Percentiles rank a stretch among this genome's conserved stretches.
phyloP scores from a whole-genome alignment of 2,888 invertebrate species.

The Nomada fabriciana region DNA sequence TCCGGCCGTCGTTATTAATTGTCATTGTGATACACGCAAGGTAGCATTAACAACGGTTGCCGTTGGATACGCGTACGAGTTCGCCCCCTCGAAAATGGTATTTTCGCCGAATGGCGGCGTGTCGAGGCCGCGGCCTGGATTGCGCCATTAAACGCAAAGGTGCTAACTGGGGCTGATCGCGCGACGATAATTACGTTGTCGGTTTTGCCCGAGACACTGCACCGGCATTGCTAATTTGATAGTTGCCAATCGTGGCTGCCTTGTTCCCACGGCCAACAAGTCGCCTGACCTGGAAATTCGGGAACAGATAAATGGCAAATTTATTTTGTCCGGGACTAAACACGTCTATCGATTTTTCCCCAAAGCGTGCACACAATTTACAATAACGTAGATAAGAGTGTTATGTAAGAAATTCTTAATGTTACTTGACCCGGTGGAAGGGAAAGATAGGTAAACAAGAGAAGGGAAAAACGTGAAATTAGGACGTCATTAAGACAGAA shows the following conservation, averaged over 20 bases:
- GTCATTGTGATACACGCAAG: constrained; percentile 66
- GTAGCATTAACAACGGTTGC: constrained; percentile 52
- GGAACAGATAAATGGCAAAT: background rate
- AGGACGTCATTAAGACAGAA: constrained; percentile 19
- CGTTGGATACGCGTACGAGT: constrained; percentile 3
- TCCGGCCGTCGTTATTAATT: constrained; percentile 68
- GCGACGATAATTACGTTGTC: constrained; percentile 41
- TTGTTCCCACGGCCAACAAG: background rate
- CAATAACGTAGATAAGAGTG: too few species aligned
- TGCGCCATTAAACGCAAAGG: constrained; percentile 50
- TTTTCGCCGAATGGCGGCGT: constrained; percentile 10
- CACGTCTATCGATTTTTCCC: too few species aligned
- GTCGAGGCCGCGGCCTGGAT: background rate
- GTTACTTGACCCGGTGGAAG: background rate
- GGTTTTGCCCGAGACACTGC: constrained; percentile 31
- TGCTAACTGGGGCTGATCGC: constrained; percentile 46
- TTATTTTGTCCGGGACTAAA: too few species aligned
- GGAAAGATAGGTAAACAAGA: background rate
- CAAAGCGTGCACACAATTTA: too few species aligned
- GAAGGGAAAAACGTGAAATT: background rate
- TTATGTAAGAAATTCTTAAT: background rate
- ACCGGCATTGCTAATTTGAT: constrained; percentile 26
- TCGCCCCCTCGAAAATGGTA: constrained; percentile 38
- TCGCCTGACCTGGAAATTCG: background rate
- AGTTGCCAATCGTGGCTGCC: background rate